These are phyloP conservation scores for Enteromius fasciolatus DNA, from an alignment of 2,797 vertebrate species.

Conservation along the genomic window DNA sequence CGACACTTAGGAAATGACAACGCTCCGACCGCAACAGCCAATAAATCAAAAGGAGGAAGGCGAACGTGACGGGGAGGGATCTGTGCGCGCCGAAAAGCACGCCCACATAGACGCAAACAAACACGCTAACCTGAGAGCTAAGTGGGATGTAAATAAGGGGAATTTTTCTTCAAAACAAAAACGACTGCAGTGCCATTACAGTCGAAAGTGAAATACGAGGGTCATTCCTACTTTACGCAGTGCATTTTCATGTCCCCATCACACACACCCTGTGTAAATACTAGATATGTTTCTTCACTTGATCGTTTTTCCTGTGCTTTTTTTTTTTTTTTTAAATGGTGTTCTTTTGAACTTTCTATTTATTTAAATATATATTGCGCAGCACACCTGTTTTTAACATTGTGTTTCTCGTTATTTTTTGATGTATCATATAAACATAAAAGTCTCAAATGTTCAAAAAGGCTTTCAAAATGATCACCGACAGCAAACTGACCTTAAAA, in stretches of 20 bases:
- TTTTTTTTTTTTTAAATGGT: no score
- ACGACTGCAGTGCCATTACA: conserved; percentile 39
- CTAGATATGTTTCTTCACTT: not conserved
- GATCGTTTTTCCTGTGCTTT: not conserved
- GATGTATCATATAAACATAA: not conserved
- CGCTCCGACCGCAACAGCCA: conserved; percentile 50
- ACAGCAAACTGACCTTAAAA: not conserved
- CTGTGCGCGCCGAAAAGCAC: conserved; percentile 27
- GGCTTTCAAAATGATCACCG: not conserved
- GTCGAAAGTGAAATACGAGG: conserved; percentile 44
- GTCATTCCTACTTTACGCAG: conserved; percentile 23
- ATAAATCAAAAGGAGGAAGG: conserved; percentile 56
- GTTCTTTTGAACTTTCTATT: not conserved
- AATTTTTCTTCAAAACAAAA: conserved; percentile 37
- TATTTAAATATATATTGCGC: not conserved
- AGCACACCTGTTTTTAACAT: not conserved
- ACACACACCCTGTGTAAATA: not conserved
- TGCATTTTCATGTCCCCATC: conserved; percentile 2
- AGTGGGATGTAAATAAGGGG: conserved; percentile 43
- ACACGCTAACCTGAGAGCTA: conserved; percentile 34
- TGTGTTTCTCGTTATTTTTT: not conserved
- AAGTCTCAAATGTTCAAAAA: no score
- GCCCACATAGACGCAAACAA: conserved; percentile 47
- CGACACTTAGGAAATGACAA: conserved; percentile 50
- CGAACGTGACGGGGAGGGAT: conserved; percentile 22